phyloP scores from a whole-genome alignment of 2,113 vertebrate species.

The Lophius piscatorius region DNA sequence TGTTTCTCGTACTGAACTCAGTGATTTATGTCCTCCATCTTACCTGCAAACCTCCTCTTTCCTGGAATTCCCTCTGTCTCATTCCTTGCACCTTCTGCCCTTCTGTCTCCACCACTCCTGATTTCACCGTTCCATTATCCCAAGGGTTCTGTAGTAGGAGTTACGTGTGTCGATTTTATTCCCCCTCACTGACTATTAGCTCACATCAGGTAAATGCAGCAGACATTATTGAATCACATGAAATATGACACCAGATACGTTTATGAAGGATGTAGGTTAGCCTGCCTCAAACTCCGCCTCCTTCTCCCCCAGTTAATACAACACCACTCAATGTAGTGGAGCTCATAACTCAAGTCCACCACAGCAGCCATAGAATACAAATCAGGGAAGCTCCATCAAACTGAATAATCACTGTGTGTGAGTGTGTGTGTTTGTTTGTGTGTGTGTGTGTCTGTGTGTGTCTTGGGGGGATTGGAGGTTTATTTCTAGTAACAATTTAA shows the following conservation, averaged over 20 bases:
- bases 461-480: slow-evolving; percentile 17
- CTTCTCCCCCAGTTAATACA: slow-evolving; percentile 36
- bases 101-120: neutral
- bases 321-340: slow-evolving; percentile 21
- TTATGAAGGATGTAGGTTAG: slow-evolving; percentile 1
- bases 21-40: slow-evolving; percentile 55
- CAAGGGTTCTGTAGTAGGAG: neutral
- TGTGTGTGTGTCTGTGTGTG: slow-evolving; percentile 14
- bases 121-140: slow-evolving; percentile 5
- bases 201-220: slow-evolving; percentile 3
- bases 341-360: slow-evolving; percentile 60
- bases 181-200: neutral
- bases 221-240: slow-evolving; percentile 8
- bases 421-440: slow-evolving; percentile 11
- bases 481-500: slow-evolving; percentile 67
- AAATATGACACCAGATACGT: slow-evolving; percentile 7
- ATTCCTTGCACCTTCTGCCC: neutral
- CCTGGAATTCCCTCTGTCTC: slow-evolving; percentile 1
- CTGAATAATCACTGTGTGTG: slow-evolving; percentile 37
- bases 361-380: slow-evolving; percentile 61
- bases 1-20: slow-evolving; percentile 4
- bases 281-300: neutral
- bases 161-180: slow-evolving; percentile 2
- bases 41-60: neutral
- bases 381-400: slow-evolving; percentile 44